Percentiles rank a stretch among this genome's conserved stretches.
phyloP scores from a whole-genome alignment of 2,113 vertebrate genomes.

The Phocoena phocoena region DNA sequence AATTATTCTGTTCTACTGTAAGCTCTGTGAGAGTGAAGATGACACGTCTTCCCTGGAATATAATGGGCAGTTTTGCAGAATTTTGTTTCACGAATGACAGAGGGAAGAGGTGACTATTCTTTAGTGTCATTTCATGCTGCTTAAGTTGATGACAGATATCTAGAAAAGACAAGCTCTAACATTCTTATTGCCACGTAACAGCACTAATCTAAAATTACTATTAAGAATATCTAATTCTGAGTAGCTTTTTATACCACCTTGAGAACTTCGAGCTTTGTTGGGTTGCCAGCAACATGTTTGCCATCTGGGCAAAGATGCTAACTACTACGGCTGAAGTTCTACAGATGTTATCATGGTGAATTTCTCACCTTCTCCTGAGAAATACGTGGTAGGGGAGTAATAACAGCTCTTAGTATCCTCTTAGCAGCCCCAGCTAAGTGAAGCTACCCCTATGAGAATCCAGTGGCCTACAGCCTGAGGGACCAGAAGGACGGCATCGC shows the following conservation, averaged over 20 bases:
- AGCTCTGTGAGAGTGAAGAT: background rate
- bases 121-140: constrained; percentile 25
- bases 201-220: constrained; percentile 14
- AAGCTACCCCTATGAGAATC: background rate
- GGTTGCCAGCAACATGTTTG: background rate
- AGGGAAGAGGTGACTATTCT: constrained; percentile 11
- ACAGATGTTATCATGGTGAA: background rate
- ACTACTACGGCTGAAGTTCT: background rate
- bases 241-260: background rate
- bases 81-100: constrained; percentile 10
- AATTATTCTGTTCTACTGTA: background rate
- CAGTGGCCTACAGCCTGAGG: background rate
- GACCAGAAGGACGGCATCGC: background rate
- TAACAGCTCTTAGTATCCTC: background rate
- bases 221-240: background rate
- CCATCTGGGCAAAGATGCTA: background rate
- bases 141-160: background rate
- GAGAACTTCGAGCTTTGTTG: background rate
- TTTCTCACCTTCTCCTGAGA: background rate
- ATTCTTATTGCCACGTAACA: background rate
- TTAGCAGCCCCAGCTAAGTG: background rate
- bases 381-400: background rate
- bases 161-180: constrained; percentile 17
- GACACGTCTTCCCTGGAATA: constrained; percentile 22
- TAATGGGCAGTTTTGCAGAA: constrained; percentile 33